Evolutionary conservation across 2,888 invertebrate species (phyloP).

Genomic region (Ethmia dodecea): DNA sequence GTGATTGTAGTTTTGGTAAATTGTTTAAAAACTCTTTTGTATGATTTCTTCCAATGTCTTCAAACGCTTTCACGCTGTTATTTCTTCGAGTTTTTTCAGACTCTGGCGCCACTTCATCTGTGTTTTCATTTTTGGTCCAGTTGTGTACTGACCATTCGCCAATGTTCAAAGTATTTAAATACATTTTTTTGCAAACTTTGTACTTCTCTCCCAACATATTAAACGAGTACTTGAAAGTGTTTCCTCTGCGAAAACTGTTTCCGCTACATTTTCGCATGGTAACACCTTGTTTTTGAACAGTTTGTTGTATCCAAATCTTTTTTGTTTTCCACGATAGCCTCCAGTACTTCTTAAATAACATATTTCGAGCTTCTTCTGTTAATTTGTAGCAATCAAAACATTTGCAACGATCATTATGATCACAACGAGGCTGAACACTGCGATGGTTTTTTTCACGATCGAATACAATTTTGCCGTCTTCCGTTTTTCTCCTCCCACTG

Average conservation of each 20-base stretch:
- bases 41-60: conserved; percentile 1
- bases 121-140: conserved; percentile 2
- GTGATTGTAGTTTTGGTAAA: conserved; percentile 8
- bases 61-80: background rate
- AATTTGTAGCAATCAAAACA: background rate
- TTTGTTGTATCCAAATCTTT: background rate
- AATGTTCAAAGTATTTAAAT: conserved; percentile 11
- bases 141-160: conserved; percentile 7
- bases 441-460: background rate
- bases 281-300: conserved; percentile 1
- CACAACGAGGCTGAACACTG: background rate
- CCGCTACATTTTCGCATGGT: background rate
- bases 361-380: background rate
- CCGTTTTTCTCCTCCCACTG: background rate
- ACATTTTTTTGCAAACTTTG: conserved; percentile 13
- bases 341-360: background rate
- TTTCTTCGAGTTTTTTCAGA: background rate
- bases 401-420: background rate
- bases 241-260: background rate
- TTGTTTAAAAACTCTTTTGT: background rate
- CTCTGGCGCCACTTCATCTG: background rate
- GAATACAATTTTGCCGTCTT: background rate
- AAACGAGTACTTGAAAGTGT: conserved; percentile 8
- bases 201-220: conserved; percentile 4
- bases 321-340: background rate